Percentiles rank a stretch among this genome's conserved stretches.
These are phyloP conservation scores for Edolisoma coerulescens DNA, from an alignment of 2,113 vertebrate species.

Conservation along the genomic window DNA sequence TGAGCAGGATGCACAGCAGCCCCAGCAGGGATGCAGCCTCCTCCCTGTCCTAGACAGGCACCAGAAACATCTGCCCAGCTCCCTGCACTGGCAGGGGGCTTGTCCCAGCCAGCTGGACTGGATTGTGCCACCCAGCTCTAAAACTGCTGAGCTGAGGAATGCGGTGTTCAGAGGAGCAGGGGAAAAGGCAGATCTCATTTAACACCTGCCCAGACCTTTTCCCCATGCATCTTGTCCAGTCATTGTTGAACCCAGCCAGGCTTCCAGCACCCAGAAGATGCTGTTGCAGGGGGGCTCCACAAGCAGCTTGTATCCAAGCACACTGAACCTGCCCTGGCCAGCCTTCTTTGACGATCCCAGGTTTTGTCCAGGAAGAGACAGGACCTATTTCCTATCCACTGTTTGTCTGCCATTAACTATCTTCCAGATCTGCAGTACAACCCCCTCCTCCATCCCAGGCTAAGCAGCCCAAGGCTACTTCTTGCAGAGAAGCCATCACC, in stretches of 20 bases:
- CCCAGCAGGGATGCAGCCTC: neutral
- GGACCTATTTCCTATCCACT: neutral
- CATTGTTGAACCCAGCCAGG: neutral
- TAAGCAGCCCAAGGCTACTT: neutral
- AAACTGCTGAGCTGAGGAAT: neutral
- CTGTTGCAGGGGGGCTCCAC: neutral
- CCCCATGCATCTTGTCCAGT: neutral
- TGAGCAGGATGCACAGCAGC: neutral
- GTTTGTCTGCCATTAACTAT: neutral
- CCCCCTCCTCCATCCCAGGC: neutral
- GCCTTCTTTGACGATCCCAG: neutral
- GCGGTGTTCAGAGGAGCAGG: neutral
- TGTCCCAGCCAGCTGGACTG: neutral
- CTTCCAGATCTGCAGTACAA: neutral
- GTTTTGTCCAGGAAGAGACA: neutral
- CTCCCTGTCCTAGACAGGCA: neutral
- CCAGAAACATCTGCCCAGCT: neutral
- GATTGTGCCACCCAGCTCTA: accelerated
- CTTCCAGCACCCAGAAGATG: neutral
- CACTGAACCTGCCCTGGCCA: neutral
- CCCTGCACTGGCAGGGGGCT: neutral
- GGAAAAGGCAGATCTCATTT: neutral
- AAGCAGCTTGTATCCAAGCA: neutral
- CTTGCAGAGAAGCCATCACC: neutral
- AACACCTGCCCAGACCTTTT: accelerated